Base-by-base conservation (phyloP, 2,797 vertebrate genomes). In the Hoplostethus mediterraneus region DNA sequence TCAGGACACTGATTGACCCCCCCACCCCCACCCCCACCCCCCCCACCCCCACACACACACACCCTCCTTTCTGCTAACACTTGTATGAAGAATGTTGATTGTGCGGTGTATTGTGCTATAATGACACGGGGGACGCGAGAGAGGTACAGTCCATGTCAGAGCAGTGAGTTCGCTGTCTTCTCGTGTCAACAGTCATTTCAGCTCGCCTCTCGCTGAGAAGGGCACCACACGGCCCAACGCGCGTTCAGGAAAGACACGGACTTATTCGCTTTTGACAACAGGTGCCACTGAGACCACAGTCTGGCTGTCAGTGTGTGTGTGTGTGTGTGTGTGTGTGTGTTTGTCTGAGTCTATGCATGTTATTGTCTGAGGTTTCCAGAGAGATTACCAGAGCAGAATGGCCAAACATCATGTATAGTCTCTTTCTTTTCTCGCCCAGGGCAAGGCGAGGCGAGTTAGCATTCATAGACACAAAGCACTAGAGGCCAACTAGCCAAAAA, bases 211-310 rank as follows among this genome's bases (percentile, higher is more conserved):
- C 80, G 71, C 62, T 55, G 74, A 87, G 89, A 93, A 83, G 79
- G 83, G 77, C 83, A 87, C 87, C 90, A 80, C 91, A 94, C 92
- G 92, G 90, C 82, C 82, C 79, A 61, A 51, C 65, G 65, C 75
- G 87, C 87, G 81, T 58, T 62, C 2, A 71, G 71, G 82, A 86
- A 89, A 84, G 81, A 88, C 83, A 89, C 83, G 76, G 82, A 91
- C 85, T 87, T 91, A 90, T 88, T 88, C 73, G 75, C 76, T 90
- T 93, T 90, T 93, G 93, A 95, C 93, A 94, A 87, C 57, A 73
- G 53, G 87, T 89, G 90, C 89, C 91, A 89, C 80, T 52, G 74
- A 88, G 89, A 86, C 89, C 90, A 80, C 67, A 75, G 74, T 30
- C 68, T 73, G 71, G 66, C 80, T 85, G 84, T 90, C 78, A 84